A percentile compares a stretch with the other conserved stretches of the same genome.
phyloP scores from a whole-genome alignment of 2,113 vertebrate genomes.

The Entomyzon cyanotis region DNA sequence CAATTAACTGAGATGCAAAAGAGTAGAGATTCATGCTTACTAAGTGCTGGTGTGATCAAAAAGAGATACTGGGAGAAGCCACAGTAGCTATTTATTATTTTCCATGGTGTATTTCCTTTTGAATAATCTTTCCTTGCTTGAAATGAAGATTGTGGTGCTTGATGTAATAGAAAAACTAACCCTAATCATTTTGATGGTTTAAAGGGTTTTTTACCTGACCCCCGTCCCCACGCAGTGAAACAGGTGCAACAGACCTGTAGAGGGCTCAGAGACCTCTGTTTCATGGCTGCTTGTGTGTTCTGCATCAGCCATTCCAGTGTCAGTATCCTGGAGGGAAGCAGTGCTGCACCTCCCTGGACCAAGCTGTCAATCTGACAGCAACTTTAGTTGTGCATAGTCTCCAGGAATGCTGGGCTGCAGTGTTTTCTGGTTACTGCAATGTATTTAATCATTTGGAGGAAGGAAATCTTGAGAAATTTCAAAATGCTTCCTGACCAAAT shows the following conservation, averaged over 20 bases:
- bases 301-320: not conserved
- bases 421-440: not conserved
- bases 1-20: not conserved
- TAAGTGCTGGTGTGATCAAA: not conserved
- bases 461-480: not conserved
- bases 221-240: not conserved
- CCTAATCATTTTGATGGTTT: not conserved
- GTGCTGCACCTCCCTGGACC: not conserved
- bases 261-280: not conserved
- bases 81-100: not conserved
- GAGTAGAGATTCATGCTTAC: not conserved
- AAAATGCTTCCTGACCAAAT: not conserved
- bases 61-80: not conserved
- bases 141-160: not conserved
- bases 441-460: not conserved
- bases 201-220: not conserved
- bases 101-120: not conserved
- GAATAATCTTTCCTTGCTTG: not conserved
- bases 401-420: not conserved
- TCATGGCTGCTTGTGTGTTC: not conserved
- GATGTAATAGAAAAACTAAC: not conserved
- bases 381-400: not conserved
- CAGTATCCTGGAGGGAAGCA: not conserved
- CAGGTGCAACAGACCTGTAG: not conserved
- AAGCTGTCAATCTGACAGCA: not conserved